Evolutionary conservation across 2,797 vertebrate species (phyloP).

Genomic region (Sebastes trivittatus): DNA sequence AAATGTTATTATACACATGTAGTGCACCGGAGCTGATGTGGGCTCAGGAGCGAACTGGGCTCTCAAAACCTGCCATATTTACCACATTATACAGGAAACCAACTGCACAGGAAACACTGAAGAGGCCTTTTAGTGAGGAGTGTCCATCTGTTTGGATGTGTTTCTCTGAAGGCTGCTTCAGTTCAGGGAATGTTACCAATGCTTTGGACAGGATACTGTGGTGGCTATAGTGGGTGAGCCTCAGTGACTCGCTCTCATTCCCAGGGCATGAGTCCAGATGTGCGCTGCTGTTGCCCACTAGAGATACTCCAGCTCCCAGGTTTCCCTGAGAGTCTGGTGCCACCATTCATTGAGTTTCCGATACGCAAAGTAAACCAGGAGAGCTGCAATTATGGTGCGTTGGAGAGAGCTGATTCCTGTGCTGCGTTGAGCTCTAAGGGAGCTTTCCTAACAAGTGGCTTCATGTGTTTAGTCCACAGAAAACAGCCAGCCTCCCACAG

Average conservation of each 20-base stretch:
- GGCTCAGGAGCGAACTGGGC: background rate
- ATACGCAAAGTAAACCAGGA: conserved; percentile 62
- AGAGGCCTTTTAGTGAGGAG: conserved; percentile 44
- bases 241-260: conserved; percentile 51
- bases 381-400: conserved; percentile 74
- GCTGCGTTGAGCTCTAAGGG: conserved; percentile 52
- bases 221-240: conserved; percentile 65
- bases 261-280: conserved; percentile 50
- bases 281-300: conserved; percentile 13
- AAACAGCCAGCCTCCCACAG: conserved; percentile 58
- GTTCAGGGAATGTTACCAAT: conserved; percentile 52
- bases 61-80: conserved; percentile 12
- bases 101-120: conserved; percentile 39
- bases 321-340: conserved; percentile 55
- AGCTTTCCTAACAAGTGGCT: conserved; percentile 71
- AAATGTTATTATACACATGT: background rate
- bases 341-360: conserved; percentile 48
- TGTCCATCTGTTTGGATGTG: conserved; percentile 50
- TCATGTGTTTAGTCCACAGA: conserved; percentile 70
- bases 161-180: conserved; percentile 57
- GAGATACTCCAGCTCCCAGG: conserved; percentile 49
- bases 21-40: background rate
- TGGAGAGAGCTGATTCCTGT: conserved; percentile 68
- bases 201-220: conserved; percentile 69
- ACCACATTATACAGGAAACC: conserved; percentile 23